Evolutionary conservation across 2,113 vertebrate species (phyloP).

Genomic region (Grantiella picta): DNA sequence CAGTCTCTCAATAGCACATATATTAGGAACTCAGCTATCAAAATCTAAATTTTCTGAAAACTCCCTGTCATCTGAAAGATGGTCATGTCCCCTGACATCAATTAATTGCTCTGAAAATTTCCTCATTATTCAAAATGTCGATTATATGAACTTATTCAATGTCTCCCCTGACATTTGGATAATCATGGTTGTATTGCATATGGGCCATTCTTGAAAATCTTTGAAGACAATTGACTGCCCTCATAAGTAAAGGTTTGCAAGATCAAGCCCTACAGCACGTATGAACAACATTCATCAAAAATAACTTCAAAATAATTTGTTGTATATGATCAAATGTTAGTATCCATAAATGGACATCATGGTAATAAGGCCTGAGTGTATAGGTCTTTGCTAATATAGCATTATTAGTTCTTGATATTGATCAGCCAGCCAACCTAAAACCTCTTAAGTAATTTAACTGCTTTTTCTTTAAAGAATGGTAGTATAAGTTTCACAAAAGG

Average conservation of each 20-base stretch:
- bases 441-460: not conserved
- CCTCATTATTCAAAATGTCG: constrained; percentile 49
- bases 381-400: not conserved
- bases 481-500: not conserved
- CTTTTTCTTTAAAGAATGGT: not conserved
- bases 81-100: constrained; percentile 43
- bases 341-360: not conserved
- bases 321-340: constrained; percentile 4
- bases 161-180: constrained; percentile 43
- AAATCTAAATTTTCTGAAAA: constrained; percentile 48
- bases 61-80: not conserved
- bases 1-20: not conserved
- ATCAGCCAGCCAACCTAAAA: not conserved
- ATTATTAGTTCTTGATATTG: constrained; percentile 14
- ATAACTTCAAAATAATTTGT: constrained; percentile 11
- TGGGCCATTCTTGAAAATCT: constrained; percentile 32
- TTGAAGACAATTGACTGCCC: constrained; percentile 27
- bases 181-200: constrained; percentile 36
- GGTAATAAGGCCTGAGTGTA: not conserved
- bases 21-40: not conserved
- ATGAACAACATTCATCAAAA: not conserved
- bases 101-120: constrained; percentile 54
- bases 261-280: not conserved
- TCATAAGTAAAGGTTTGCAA: constrained; percentile 1
- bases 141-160: constrained; percentile 41